Conservation (phyloP, 2,888 invertebrate species). For the Temnothorax ravouxi region DNA sequence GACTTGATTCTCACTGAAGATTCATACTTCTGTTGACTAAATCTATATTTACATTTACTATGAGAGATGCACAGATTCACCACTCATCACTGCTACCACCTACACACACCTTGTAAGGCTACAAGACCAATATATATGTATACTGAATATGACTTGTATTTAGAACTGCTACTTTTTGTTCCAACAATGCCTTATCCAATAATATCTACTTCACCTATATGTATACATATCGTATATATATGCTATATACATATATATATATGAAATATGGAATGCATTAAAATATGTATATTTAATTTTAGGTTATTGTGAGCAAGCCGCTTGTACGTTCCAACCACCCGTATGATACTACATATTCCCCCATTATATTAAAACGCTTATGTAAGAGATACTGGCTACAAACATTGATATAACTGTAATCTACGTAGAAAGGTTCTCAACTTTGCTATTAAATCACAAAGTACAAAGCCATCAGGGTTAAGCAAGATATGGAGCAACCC, state of each 20-base stretch:
- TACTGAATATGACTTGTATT: slow-evolving; percentile 45
- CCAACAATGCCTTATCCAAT: neutral
- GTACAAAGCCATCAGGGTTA: neutral
- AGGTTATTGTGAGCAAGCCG: slow-evolving; percentile 38
- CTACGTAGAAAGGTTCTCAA: slow-evolving; percentile 19
- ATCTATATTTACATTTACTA: slow-evolving; percentile 77
- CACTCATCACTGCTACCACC: slow-evolving; percentile 64
- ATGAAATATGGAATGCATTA: slow-evolving; percentile 2
- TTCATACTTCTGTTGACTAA: slow-evolving; percentile 54
- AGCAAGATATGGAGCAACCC: neutral
- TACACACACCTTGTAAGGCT: slow-evolving; percentile 62
- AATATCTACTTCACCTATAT: neutral
- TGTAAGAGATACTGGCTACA: slow-evolving; percentile 56
- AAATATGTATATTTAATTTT: slow-evolving; percentile 33
- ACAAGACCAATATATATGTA: slow-evolving; percentile 44
- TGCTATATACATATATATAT: neutral
- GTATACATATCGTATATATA: neutral
- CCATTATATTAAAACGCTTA: slow-evolving; percentile 59
- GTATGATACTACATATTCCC: slow-evolving; percentile 13
- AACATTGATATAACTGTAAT: slow-evolving; percentile 31
- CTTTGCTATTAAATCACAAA: slow-evolving; percentile 11
- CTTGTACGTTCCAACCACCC: neutral
- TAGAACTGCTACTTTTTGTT: slow-evolving; percentile 45
- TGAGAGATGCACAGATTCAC: slow-evolving; percentile 45
- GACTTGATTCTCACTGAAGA: slow-evolving; percentile 37